phyloP scores from a whole-genome alignment of 2,797 vertebrate genomes.

The Clarias fuscus region DNA sequence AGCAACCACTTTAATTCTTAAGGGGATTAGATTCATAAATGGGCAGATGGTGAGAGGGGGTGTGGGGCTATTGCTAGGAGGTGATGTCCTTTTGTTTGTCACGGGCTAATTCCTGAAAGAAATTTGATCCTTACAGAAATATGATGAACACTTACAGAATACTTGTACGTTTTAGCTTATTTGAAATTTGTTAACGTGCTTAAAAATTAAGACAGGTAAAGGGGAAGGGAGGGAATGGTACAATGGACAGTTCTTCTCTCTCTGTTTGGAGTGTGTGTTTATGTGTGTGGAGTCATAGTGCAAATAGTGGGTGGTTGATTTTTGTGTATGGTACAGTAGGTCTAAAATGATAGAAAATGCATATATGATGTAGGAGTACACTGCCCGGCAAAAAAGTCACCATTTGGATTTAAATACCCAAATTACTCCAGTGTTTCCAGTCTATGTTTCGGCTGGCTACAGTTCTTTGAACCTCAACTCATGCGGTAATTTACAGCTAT shows the following conservation, averaged over 20 bases:
- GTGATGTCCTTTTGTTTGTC: slow-evolving; percentile 59
- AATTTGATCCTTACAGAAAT: no score
- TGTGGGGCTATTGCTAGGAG: slow-evolving; percentile 53
- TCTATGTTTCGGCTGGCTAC: no score
- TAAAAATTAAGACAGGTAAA: neutral
- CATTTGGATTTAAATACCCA: no score
- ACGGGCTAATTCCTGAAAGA: neutral
- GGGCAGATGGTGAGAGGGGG: slow-evolving; percentile 57
- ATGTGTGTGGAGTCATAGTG: neutral
- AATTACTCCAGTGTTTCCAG: no score
- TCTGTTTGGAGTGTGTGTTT: neutral
- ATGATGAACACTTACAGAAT: no score
- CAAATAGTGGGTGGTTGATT: neutral
- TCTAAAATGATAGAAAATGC: neutral
- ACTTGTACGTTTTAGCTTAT: neutral
- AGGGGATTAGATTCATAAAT: slow-evolving; percentile 54
- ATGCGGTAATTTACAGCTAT: no score
- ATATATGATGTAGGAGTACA: neutral
- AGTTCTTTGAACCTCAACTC: no score
- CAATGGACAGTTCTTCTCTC: neutral
- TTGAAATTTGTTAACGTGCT: neutral
- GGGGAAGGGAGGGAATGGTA: neutral
- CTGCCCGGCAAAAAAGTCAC: no score
- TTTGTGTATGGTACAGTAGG: neutral
- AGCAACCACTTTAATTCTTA: slow-evolving; percentile 66